A percentile compares a stretch with the other conserved stretches of the same genome.
These are phyloP conservation scores for Rachycentron canadum DNA, from an alignment of 2,797 vertebrate species.

Conservation along the genomic window DNA sequence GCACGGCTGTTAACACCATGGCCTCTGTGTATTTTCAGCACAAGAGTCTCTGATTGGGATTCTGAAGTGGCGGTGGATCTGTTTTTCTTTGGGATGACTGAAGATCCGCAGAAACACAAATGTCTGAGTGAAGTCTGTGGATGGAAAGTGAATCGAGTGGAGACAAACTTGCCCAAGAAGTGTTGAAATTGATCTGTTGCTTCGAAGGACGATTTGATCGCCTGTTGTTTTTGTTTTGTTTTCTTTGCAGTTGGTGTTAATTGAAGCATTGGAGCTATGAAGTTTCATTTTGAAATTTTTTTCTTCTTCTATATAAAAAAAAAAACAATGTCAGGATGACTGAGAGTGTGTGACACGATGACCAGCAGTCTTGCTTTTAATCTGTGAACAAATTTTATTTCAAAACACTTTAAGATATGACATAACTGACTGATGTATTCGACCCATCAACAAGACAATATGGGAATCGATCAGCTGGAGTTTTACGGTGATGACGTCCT, in stretches of 20 bases:
- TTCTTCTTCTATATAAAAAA: neutral
- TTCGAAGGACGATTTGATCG: constrained; percentile 18
- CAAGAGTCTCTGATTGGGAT: constrained; percentile 64
- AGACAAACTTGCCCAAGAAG: neutral
- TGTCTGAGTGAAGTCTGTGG: constrained; percentile 18
- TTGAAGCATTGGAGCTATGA: neutral
- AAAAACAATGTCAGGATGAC: constrained; percentile 1
- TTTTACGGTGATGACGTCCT: constrained; percentile 71
- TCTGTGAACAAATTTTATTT: constrained; percentile 30
- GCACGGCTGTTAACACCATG: constrained; percentile 16
- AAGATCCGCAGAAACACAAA: constrained; percentile 39
- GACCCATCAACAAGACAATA: constrained; percentile 47
- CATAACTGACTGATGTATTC: constrained; percentile 72
- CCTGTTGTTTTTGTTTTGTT: neutral
- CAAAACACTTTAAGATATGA: constrained; percentile 36
- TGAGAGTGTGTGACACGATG: neutral
- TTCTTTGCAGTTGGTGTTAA: neutral
- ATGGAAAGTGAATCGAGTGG: constrained; percentile 29
- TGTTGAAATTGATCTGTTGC: constrained; percentile 34
- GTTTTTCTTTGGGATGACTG: constrained; percentile 49
- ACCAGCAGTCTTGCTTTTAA: constrained; percentile 9
- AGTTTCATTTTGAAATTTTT: neutral
- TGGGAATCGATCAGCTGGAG: constrained; percentile 70
- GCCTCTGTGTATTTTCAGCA: constrained; percentile 27
- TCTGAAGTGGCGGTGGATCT: constrained; percentile 45